These are phyloP conservation scores for Polyommatus icarus DNA, from an alignment of 2,888 invertebrate species.

Conservation along the genomic window DNA sequence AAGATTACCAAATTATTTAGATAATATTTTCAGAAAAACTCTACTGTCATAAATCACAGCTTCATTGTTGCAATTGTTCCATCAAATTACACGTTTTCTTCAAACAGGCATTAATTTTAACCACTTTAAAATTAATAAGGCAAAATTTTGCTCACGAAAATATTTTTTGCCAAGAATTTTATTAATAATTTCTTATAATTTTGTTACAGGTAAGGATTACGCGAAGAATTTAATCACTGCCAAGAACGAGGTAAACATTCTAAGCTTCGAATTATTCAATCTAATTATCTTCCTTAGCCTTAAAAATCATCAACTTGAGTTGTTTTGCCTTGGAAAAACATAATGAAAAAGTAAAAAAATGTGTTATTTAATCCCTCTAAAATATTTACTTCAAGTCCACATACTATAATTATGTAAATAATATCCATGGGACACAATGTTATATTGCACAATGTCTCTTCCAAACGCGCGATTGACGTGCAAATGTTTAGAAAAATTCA, in stretches of 20 bases:
- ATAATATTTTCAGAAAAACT: too few relatives aligned
- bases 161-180: not conserved
- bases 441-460: not conserved
- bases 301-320: not conserved
- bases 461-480: not conserved
- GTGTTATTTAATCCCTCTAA: not conserved
- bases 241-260: conserved; percentile 29
- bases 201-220: conserved; percentile 36
- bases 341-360: not conserved
- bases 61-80: not conserved
- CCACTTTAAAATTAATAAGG: conserved; percentile 14
- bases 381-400: not conserved
- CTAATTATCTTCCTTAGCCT: not conserved
- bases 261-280: conserved; percentile 18
- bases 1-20: too few relatives aligned
- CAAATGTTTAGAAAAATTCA: conserved; percentile 5
- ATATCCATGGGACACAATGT: not conserved
- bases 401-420: not conserved
- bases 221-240: conserved; percentile 29
- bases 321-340: not conserved
- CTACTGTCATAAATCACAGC: too few relatives aligned
- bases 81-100: not conserved
- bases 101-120: not conserved
- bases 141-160: not conserved
- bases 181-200: conserved; percentile 25